Conservation (phyloP, 2,797 vertebrate species). For the Neosalanx taihuensis region DNA sequence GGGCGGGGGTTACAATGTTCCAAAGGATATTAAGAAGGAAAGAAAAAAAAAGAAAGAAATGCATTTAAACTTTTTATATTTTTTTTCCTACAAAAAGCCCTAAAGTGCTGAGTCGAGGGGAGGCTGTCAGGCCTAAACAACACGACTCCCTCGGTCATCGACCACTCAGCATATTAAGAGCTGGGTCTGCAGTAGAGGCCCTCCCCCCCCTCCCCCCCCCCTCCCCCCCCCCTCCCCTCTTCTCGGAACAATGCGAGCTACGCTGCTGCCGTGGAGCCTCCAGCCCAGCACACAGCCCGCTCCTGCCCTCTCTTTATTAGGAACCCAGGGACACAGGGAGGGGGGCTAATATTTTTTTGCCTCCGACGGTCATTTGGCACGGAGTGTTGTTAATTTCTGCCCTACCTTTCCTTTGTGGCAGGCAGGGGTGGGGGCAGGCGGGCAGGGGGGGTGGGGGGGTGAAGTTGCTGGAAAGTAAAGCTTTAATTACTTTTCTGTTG, state of each 20-base stretch:
- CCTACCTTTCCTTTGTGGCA: constrained; percentile 70
- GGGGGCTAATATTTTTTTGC: constrained; percentile 78
- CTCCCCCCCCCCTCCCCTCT: constrained; percentile 64
- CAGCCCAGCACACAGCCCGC: constrained; percentile 63
- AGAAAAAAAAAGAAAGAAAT: not conserved
- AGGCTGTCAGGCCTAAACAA: constrained; percentile 67
- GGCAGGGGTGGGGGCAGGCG: constrained; percentile 51
- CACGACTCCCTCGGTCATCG: constrained; percentile 62
- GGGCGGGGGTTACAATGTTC: not conserved
- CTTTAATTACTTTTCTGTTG: constrained; percentile 81
- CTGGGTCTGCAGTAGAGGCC: constrained; percentile 54
- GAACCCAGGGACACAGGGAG: constrained; percentile 67
- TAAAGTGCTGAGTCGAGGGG: constrained; percentile 55
- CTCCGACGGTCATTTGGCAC: constrained; percentile 81
- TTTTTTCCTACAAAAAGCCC: constrained; percentile 50
- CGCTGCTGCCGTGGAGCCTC: constrained; percentile 60
- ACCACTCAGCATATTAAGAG: constrained; percentile 74
- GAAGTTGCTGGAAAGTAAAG: constrained; percentile 67
- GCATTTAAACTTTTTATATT: not conserved
- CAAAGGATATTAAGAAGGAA: constrained; percentile 10
- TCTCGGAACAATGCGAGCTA: constrained; percentile 68
- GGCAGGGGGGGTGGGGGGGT: too few species aligned
- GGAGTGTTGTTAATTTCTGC: constrained; percentile 72
- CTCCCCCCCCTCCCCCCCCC: constrained; percentile 59
- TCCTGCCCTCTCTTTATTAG: constrained; percentile 77